Evolutionary conservation across 2,888 invertebrate species (phyloP).

Genomic region (Philereme vetulata): DNA sequence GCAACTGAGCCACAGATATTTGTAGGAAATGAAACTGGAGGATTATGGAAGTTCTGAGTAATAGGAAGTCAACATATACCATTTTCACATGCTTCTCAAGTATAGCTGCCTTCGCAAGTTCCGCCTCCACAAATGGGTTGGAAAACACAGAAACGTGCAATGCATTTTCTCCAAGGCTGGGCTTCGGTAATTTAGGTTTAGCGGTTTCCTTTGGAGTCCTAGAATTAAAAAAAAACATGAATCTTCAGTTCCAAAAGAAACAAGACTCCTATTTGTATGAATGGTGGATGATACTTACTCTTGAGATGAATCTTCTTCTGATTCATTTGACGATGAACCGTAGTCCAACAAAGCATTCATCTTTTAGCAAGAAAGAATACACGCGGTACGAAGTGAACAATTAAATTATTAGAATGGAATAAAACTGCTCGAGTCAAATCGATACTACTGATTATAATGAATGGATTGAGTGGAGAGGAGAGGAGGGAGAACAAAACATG

Average conservation of each 20-base stretch:
- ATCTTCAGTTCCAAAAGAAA: conserved; percentile 75
- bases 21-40: background rate
- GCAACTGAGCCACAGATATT: conserved; percentile 50
- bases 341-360: conserved; percentile 89
- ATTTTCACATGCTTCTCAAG: conserved; percentile 97
- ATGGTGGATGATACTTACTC: conserved; percentile 53
- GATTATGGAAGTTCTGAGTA: conserved; percentile 23
- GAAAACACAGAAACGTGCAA: conserved; percentile 91
- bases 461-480: too few species aligned
- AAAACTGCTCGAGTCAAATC: too few species aligned
- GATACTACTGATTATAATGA: too few species aligned
- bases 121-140: conserved; percentile 94
- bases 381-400: conserved; percentile 4
- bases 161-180: conserved; percentile 83
- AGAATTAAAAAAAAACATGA: conserved; percentile 9
- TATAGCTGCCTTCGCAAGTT: conserved; percentile 92
- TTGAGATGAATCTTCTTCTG: conserved; percentile 71
- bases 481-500: too few species aligned
- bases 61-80: conserved; percentile 86
- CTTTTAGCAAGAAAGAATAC: conserved; percentile 19
- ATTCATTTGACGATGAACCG: conserved; percentile 78
- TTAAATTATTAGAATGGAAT: background rate
- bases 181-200: conserved; percentile 84
- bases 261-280: conserved; percentile 1
- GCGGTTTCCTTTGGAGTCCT: conserved; percentile 41